These are phyloP conservation scores for Acanthosepion pharaonis DNA, from an alignment of 2,888 invertebrate genomes.

Conservation along the genomic window DNA sequence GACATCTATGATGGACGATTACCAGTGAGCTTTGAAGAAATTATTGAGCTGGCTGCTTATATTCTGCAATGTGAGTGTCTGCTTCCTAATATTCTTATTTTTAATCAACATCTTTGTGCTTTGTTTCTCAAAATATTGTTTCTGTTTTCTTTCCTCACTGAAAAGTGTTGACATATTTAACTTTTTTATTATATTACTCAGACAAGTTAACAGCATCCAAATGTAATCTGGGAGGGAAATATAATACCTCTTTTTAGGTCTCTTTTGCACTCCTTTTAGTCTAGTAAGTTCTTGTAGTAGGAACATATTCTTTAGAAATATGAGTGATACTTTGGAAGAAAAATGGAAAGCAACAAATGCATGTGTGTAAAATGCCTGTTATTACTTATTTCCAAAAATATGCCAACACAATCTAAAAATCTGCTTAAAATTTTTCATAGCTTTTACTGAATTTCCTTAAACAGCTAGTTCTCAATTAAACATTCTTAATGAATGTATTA, in stretches of 20 bases:
- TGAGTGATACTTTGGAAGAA: neutral
- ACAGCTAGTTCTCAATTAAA: too few relatives aligned
- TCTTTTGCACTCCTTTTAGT: neutral
- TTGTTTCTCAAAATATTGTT: neutral
- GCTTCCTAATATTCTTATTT: neutral
- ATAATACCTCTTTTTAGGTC: neutral
- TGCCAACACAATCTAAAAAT: neutral
- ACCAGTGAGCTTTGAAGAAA: slow-evolving; percentile 91
- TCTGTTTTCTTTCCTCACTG: neutral
- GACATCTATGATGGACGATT: slow-evolving; percentile 94
- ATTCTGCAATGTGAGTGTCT: slow-evolving; percentile 93
- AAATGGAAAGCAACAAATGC: neutral
- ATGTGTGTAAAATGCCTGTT: neutral
- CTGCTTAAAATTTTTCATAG: neutral
- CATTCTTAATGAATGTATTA: too few relatives aligned
- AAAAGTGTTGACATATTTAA: too few relatives aligned
- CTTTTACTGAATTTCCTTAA: too few relatives aligned
- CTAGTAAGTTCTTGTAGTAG: neutral
- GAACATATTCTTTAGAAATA: neutral
- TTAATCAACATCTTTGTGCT: neutral
- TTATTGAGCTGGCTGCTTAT: slow-evolving; percentile 92
- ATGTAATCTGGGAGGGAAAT: neutral
- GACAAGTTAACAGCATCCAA: neutral
- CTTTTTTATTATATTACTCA: neutral
- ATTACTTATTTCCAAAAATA: neutral